Evolutionary conservation across 2,888 invertebrate species (phyloP), one percentile per base, ranked within the genome.

Genomic region (Trachelus iudaicus): DNA sequence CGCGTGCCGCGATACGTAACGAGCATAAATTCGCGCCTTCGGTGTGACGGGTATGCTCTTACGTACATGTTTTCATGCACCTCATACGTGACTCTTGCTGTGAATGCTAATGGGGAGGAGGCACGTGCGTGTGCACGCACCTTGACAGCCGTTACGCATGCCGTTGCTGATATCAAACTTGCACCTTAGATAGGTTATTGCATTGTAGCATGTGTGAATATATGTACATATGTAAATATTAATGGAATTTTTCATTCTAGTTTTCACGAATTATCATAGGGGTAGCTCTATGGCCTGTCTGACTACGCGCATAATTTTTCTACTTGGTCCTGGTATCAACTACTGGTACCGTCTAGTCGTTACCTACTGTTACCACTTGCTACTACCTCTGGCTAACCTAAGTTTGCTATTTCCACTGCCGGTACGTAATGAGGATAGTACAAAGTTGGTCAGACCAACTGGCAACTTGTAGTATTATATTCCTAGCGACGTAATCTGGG

Each of bases 401-500:
- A 56, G 23, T 9, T 71, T 81, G 83, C 87, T 88, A 85, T 87
- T 86, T 88, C 85, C 80, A 86, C 86, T 83, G 83, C 75, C 81
- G 80, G 76, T 81, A 85, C 81, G 81, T 80, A 83, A 85, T 81
- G 83, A 82, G 81, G 85, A 84, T 85, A 78, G 80, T 69, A 69
- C 71, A 83, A 86, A 85, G 86, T 87, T 85, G 87, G 87, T 86
- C 87, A 82, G 83, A 81, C 79, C 79, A 79, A 78, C 81, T 78
- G 78, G 84, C 82, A 81, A 80, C 34, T 33, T 13, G 74, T 40
- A 37, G 74, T 82, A 81, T 79, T 79, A 83, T 87, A 85, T 86
- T 86, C 86, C 85, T 87, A 85, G 82, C 79, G 56, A 74, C 78
- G 80, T 68, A 80, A 90, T 87, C 87, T 88, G 86, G 90, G 89